Evolutionary conservation across 1,140 invertebrate species (phyloP), one percentile per base, ranked within the genome.

Genomic region (Lasaia peninsularis): DNA sequence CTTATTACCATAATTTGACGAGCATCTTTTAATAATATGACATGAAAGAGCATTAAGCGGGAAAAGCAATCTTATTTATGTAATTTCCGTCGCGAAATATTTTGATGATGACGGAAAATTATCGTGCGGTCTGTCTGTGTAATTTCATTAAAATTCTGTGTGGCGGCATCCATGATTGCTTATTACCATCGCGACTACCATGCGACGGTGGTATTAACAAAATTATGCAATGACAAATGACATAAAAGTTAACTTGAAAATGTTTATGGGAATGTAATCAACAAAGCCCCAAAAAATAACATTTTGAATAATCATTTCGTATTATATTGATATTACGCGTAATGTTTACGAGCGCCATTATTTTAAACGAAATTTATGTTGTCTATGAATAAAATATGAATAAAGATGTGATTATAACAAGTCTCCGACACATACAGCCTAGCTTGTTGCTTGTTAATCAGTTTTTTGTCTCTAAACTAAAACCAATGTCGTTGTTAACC

Each of bases 51-150:
- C 16, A 44, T 31, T 5, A 32, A 32, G 50, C 12, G 12, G 16
- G 14, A 24, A 31, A 52, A 52, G 33, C 20, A 65, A 60, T 65
- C 67, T 71, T 63, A 75, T 71, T 60, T 78, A 74, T 62, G 60
- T 80, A 75, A 78, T 75, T 81, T 73, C 54, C 59, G 64, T 61
- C 58, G 67, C 59, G 67, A 72, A 73, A 80, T 78, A 85, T 78
- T 63, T 71, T 65, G 69, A 73, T 76, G 77, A 77, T 71, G 71
- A 75, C 73, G 78, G 77, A 76, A 85, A 84, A 83, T 85, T 77
- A 68, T 71, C 55, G 68, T 75, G 78, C 75, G 73, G 76, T 64
- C 59, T 65, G 49, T 28, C 60, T 64, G 52, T 58, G 58, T 53
- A 37, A 50, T 59, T 75, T 75, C 66, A 76, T 75, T 75, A 77